These are phyloP conservation scores for Ectropis crepuscularia DNA, from an alignment of 2,888 invertebrate species.

Conservation along the genomic window DNA sequence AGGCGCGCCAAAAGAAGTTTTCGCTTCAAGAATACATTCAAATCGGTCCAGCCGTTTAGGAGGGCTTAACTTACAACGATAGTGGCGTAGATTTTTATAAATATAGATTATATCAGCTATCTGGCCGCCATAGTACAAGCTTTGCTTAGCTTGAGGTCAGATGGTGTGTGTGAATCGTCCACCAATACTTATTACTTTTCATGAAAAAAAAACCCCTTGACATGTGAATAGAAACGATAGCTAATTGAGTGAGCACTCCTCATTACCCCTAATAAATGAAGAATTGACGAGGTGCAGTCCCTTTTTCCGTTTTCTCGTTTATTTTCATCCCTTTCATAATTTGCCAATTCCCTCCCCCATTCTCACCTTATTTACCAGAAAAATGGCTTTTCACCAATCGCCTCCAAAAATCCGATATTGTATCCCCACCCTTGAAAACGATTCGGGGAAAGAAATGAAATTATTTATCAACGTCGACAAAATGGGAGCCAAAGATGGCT, in stretches of 20 bases:
- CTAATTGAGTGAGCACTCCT: neutral
- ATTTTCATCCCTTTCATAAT: slow-evolving; percentile 36
- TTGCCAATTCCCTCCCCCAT: slow-evolving; percentile 32
- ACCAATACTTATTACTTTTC: no score
- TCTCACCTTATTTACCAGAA: slow-evolving; percentile 39
- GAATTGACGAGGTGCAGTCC: slow-evolving; percentile 20
- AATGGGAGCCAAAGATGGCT: slow-evolving; percentile 58
- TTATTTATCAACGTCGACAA: slow-evolving; percentile 73
- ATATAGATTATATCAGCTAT: no score
- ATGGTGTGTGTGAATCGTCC: no score
- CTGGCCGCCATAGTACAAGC: no score
- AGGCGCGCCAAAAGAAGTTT: no score
- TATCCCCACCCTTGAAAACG: slow-evolving; percentile 44
- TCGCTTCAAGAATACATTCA: no score
- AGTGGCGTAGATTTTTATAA: no score
- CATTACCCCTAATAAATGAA: slow-evolving; percentile 13
- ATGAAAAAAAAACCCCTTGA: neutral
- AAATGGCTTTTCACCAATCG: slow-evolving; percentile 40
- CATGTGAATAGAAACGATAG: neutral
- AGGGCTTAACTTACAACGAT: no score
- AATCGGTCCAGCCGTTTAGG: no score
- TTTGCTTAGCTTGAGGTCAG: no score
- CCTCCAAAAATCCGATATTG: slow-evolving; percentile 35
- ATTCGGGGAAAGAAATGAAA: slow-evolving; percentile 67
- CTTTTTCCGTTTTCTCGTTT: slow-evolving; percentile 29